These are phyloP conservation scores for Lottia scabra DNA, from an alignment of 2,888 invertebrate species.

Conservation along the genomic window DNA sequence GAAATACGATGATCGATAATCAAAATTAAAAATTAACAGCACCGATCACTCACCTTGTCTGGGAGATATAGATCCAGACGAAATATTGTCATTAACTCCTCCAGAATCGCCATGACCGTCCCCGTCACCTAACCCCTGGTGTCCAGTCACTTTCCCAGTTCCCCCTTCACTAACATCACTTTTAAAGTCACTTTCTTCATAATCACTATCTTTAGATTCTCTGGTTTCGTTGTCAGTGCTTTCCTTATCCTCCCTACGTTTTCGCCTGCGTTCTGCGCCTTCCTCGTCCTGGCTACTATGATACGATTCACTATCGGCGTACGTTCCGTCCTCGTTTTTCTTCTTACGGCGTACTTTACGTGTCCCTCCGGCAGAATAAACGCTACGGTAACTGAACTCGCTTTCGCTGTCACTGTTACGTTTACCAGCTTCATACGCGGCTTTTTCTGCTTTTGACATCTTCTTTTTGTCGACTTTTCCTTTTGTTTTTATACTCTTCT, in stretches of 20 bases:
- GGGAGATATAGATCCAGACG: slow-evolving; percentile 32
- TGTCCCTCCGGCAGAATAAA: slow-evolving; percentile 59
- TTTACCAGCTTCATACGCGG: slow-evolving; percentile 48
- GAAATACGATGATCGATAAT: too few species aligned
- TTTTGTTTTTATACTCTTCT: neutral
- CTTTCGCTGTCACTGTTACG: slow-evolving; percentile 57
- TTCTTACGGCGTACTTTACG: slow-evolving; percentile 52
- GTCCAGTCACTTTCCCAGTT: slow-evolving; percentile 50
- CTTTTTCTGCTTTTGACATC: slow-evolving; percentile 20
- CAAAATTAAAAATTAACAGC: too few species aligned
- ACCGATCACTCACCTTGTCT: slow-evolving; percentile 34
- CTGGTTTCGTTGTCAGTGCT: slow-evolving; percentile 12
- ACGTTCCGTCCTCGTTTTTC: slow-evolving; percentile 57
- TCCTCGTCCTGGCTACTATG: slow-evolving; percentile 62
- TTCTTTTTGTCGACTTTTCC: slow-evolving; percentile 5
- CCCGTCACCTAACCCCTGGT: slow-evolving; percentile 47
- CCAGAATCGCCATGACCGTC: slow-evolving; percentile 49
- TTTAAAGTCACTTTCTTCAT: slow-evolving; percentile 34
- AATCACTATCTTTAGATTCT: slow-evolving; percentile 24
- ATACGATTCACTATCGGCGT: slow-evolving; percentile 57
- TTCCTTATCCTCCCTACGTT: slow-evolving; percentile 45
- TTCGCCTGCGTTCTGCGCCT: slow-evolving; percentile 49
- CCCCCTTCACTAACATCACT: slow-evolving; percentile 63
- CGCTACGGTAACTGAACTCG: slow-evolving; percentile 61
- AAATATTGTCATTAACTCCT: slow-evolving; percentile 27